phyloP scores from a whole-genome alignment of 2,113 vertebrate genomes.

The Triplophysa rosa region DNA sequence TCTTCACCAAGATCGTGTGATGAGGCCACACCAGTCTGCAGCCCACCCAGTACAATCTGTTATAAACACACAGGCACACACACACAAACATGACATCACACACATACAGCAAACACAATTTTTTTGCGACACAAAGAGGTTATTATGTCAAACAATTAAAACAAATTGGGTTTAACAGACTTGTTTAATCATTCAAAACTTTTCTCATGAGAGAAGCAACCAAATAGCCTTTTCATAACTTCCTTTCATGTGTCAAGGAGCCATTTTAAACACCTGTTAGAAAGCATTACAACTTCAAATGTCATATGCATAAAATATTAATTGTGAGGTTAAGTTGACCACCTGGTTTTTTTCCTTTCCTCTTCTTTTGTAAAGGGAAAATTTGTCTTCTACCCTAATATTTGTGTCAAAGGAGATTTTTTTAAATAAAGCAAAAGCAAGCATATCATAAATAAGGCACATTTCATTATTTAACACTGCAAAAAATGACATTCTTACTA shows the following conservation, averaged over 20 bases:
- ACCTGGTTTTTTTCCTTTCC: constrained; percentile 61
- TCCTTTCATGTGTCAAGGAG: constrained; percentile 7
- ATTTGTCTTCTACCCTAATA: not conserved
- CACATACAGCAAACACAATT: not conserved
- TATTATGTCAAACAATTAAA: constrained; percentile 22
- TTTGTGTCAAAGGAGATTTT: too few species aligned
- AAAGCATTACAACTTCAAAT: constrained; percentile 58
- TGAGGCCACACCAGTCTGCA: not conserved
- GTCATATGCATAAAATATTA: constrained; percentile 72
- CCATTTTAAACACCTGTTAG: constrained; percentile 64
- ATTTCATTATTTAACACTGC: too few species aligned
- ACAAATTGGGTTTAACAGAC: not conserved
- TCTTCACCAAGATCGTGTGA: not conserved
- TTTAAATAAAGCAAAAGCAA: too few species aligned
- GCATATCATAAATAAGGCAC: too few species aligned
- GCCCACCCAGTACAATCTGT: not conserved
- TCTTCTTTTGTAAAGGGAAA: constrained; percentile 54
- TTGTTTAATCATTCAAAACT: not conserved
- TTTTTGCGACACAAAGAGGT: not conserved
- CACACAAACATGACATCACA: not conserved
- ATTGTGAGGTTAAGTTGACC: constrained; percentile 66
- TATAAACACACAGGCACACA: constrained; percentile 3
- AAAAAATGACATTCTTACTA: too few species aligned
- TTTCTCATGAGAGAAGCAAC: not conserved
- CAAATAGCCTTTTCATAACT: not conserved